Percentiles rank a stretch among this genome's conserved stretches.
Evolutionary conservation across 1,140 invertebrate species (phyloP).

Genomic region (Drosophila baimaii): DNA sequence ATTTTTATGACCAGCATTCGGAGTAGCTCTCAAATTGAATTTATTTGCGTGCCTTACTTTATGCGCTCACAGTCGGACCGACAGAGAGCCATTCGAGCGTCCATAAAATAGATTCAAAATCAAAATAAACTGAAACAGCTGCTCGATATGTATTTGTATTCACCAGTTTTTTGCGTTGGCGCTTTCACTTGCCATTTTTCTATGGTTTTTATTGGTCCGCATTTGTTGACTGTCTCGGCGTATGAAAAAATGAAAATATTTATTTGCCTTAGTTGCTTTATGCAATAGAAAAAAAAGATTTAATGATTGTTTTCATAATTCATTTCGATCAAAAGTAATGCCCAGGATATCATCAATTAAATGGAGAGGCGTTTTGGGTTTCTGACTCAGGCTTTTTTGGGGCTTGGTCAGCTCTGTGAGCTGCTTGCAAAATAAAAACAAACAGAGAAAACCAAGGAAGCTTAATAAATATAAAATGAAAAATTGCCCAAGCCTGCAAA

Average conservation of each 20-base stretch:
- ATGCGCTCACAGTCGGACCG: slow-evolving; percentile 5
- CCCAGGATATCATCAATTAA: slow-evolving; percentile 23
- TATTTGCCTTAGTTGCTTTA: slow-evolving; percentile 12
- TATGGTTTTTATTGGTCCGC: slow-evolving; percentile 27
- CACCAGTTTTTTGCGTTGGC: slow-evolving; percentile 36
- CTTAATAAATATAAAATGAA: slow-evolving; percentile 50
- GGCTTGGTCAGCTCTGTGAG: slow-evolving; percentile 30
- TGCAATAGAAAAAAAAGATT: slow-evolving; percentile 10
- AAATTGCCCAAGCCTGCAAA: slow-evolving; percentile 69
- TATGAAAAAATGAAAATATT: slow-evolving; percentile 19
- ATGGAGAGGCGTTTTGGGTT: slow-evolving; percentile 3
- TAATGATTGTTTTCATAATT: neutral
- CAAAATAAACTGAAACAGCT: slow-evolving; percentile 55
- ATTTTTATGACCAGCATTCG: slow-evolving; percentile 42
- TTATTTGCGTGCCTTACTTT: slow-evolving; percentile 47
- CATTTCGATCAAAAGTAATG: neutral
- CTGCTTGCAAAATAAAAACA: slow-evolving; percentile 24
- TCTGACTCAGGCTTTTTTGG: slow-evolving; percentile 4
- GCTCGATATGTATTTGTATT: slow-evolving; percentile 37
- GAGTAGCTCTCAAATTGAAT: slow-evolving; percentile 38
- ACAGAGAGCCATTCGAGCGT: slow-evolving; percentile 7
- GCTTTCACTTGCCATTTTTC: slow-evolving; percentile 69
- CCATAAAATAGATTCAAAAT: slow-evolving; percentile 59
- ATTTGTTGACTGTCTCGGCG: neutral
- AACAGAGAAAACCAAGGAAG: slow-evolving; percentile 18